Conservation (phyloP, 2,888 invertebrate genomes). For the Euclidia mi region DNA sequence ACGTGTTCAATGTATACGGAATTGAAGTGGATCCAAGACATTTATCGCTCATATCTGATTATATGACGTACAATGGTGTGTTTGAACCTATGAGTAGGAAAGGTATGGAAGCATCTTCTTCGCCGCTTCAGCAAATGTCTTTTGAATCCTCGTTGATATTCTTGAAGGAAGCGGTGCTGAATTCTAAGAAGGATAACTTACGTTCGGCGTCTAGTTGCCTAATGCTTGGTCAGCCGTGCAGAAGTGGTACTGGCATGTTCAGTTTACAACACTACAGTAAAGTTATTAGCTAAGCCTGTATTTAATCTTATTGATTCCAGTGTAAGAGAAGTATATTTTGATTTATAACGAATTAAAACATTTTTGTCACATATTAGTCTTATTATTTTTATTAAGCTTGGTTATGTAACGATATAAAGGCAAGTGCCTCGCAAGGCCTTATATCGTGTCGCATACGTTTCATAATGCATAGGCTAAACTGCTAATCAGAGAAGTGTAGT, state of each 20-base stretch:
- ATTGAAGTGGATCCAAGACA: slow-evolving; percentile 98
- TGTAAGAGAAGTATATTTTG: not conserved
- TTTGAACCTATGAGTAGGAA: slow-evolving; percentile 97
- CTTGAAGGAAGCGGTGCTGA: slow-evolving; percentile 93
- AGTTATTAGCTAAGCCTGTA: slow-evolving; percentile 47
- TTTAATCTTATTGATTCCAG: not conserved
- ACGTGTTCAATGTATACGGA: slow-evolving; percentile 99
- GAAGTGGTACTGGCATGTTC: slow-evolving; percentile 95
- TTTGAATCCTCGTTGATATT: slow-evolving; percentile 98
- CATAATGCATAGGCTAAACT: no score
- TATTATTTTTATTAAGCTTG: no score
- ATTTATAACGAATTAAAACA: no score
- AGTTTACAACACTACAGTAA: slow-evolving; percentile 76
- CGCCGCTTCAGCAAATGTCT: slow-evolving; percentile 99
- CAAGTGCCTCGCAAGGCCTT: no score
- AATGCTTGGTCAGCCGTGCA: slow-evolving; percentile 95
- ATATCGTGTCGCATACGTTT: no score
- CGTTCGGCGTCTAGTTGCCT: slow-evolving; percentile 96
- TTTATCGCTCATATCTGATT: slow-evolving; percentile 97
- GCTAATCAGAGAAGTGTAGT: no score
- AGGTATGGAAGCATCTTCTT: slow-evolving; percentile 97
- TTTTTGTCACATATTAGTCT: no score
- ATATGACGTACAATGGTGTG: slow-evolving; percentile 98
- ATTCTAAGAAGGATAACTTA: slow-evolving; percentile 93
- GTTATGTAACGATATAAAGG: no score